phyloP scores from a whole-genome alignment of 2,888 invertebrate species.

The Geotrupes spiniger region DNA sequence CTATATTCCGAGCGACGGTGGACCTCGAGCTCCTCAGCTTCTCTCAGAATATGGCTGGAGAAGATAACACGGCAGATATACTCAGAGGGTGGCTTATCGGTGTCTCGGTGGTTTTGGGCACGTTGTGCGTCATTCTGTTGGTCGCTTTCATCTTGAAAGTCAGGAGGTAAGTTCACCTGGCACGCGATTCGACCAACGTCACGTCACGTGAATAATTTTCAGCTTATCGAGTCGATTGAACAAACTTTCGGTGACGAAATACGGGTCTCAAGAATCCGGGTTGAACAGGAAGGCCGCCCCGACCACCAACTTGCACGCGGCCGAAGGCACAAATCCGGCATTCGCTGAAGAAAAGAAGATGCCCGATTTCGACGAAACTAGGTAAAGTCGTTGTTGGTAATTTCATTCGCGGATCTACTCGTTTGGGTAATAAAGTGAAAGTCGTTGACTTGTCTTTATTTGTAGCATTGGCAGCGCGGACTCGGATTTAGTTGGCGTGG shows the following conservation, averaged over 20 bases:
- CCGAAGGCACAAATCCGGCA: conserved; percentile 70
- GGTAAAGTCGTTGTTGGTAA: too few species aligned
- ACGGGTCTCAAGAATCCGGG: conserved; percentile 62
- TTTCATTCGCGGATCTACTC: too few species aligned
- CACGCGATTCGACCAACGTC: too few species aligned
- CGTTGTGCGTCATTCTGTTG: conserved; percentile 55
- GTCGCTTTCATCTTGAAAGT: conserved; percentile 57
- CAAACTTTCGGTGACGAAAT: conserved; percentile 62
- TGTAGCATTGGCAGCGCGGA: conserved; percentile 58
- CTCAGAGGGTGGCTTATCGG: conserved; percentile 56
- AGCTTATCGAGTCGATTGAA: conserved; percentile 61
- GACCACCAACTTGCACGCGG: conserved; percentile 67
- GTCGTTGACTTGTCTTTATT: conserved; percentile 31
- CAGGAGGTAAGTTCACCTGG: conserved; percentile 53
- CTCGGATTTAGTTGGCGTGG: conserved; percentile 28
- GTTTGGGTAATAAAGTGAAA: too few species aligned
- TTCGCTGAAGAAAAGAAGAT: conserved; percentile 57
- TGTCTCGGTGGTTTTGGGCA: conserved; percentile 54
- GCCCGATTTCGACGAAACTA: conserved; percentile 55
- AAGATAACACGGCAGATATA: conserved; percentile 46
- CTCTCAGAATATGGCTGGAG: conserved; percentile 28
- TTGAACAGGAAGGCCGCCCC: conserved; percentile 59
- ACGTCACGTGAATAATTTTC: too few species aligned
- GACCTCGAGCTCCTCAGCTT: conserved; percentile 32
- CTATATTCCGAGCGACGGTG: conserved; percentile 26